phyloP scores from a whole-genome alignment of 2,888 invertebrate species.

The Melieria picta region DNA sequence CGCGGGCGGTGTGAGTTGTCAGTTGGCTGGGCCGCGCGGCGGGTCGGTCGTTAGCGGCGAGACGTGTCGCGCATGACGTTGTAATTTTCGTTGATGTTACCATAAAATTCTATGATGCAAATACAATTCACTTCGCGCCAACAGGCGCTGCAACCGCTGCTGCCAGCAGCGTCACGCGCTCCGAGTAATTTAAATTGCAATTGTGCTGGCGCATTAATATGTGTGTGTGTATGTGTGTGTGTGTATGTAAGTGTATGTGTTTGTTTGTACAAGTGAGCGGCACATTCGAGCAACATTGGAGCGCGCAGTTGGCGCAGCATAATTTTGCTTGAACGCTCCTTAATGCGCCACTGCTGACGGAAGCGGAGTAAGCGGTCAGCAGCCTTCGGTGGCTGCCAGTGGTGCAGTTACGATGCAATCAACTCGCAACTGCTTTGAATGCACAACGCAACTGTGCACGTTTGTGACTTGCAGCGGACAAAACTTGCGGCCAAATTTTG shows the following conservation, averaged over 20 bases:
- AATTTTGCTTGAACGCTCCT: too few species aligned
- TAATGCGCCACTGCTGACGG: too few species aligned
- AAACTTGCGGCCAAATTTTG: too few species aligned
- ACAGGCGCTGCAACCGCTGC: neutral
- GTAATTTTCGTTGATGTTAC: conserved; percentile 15
- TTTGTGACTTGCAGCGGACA: too few species aligned
- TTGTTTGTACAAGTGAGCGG: neutral
- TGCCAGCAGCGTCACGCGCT: neutral
- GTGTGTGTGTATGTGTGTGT: neutral
- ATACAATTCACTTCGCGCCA: neutral
- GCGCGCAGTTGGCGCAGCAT: neutral
- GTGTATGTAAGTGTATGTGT: neutral
- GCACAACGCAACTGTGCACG: too few species aligned
- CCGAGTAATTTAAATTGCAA: conserved; percentile 27
- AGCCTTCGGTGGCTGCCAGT: too few species aligned
- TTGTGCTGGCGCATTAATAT: neutral
- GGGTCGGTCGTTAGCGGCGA: neutral
- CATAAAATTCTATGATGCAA: conserved; percentile 20
- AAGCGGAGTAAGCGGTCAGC: too few species aligned
- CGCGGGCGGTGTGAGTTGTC: too few species aligned
- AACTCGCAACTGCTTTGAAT: too few species aligned
- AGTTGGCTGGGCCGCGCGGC: too few species aligned
- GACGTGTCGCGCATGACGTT: conserved; percentile 13
- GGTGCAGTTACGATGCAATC: too few species aligned
- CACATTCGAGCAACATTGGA: conserved; percentile 1